Conservation (phyloP, 2,888 invertebrate species). For the Aporophyla lueneburgensis region DNA sequence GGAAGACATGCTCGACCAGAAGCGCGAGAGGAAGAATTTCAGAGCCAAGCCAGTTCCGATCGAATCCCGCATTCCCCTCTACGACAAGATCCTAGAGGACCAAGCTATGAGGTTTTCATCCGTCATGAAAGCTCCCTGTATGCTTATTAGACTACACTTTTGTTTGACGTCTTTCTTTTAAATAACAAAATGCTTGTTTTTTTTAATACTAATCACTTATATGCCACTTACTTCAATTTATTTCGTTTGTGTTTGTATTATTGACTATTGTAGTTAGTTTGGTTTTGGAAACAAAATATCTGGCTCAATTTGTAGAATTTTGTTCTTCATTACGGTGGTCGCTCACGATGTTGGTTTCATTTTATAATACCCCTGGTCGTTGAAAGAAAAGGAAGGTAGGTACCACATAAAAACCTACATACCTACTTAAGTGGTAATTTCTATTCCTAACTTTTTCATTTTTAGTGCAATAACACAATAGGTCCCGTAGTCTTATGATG, state of each 20-base stretch:
- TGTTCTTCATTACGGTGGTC: neutral
- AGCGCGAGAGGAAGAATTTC: slow-evolving; percentile 90
- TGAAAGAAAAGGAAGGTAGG: too few species aligned
- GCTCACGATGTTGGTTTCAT: neutral
- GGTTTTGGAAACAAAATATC: neutral
- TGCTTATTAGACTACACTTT: slow-evolving; percentile 72
- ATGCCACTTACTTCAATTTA: neutral
- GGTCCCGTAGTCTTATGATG: slow-evolving; percentile 97
- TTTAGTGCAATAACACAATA: neutral
- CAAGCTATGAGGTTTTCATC: slow-evolving; percentile 92
- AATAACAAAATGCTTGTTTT: neutral
- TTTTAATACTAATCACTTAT: neutral
- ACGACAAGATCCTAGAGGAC: slow-evolving; percentile 93
- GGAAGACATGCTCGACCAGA: slow-evolving; percentile 85
- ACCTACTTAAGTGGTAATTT: neutral
- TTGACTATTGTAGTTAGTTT: neutral
- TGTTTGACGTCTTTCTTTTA: slow-evolving; percentile 15
- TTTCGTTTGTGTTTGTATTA: neutral
- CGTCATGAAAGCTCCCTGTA: slow-evolving; percentile 72
- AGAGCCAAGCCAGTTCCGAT: slow-evolving; percentile 92
- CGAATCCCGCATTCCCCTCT: slow-evolving; percentile 93
- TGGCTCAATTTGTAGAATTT: neutral
- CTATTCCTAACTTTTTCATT: neutral
- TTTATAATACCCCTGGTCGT: neutral
- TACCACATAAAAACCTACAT: too few species aligned